Evolutionary conservation across 2,797 vertebrate genomes (phyloP).

Genomic region (Sebastes flavidus): DNA sequence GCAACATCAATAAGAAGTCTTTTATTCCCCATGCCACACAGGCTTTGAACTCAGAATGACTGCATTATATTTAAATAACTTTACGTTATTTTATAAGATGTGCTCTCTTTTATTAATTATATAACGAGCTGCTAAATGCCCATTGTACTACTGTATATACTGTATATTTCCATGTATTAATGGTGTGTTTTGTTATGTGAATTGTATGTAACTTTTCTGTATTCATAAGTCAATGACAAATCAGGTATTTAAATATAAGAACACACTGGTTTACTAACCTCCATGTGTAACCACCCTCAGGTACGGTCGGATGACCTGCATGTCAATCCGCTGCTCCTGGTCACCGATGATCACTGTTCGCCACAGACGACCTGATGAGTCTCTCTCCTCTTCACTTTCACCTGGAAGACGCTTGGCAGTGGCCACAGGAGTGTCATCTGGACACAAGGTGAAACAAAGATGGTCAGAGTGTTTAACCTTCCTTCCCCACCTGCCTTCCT

Average conservation of each 20-base stretch:
- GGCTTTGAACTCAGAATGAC: too few relatives aligned
- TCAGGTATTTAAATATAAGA: neutral
- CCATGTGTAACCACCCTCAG: conserved; percentile 96
- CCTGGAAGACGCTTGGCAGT: conserved; percentile 91
- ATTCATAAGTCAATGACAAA: too few relatives aligned
- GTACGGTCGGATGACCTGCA: conserved; percentile 95
- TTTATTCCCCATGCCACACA: too few relatives aligned
- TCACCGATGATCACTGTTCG: conserved; percentile 95
- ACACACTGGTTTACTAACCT: conserved; percentile 78
- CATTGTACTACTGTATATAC: too few relatives aligned
- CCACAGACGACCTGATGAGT: conserved; percentile 89
- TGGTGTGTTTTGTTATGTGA: too few relatives aligned
- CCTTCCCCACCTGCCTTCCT: conserved; percentile 30
- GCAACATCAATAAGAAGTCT: too few relatives aligned
- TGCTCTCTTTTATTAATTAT: too few relatives aligned
- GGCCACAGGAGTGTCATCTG: conserved; percentile 96
- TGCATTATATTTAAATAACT: too few relatives aligned
- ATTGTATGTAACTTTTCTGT: too few relatives aligned
- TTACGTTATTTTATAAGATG: too few relatives aligned
- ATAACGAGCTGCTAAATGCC: too few relatives aligned
- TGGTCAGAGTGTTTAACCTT: neutral
- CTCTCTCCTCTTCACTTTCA: conserved; percentile 86
- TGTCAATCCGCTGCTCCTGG: conserved; percentile 95
- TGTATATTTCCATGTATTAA: too few relatives aligned
- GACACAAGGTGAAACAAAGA: neutral